phyloP scores from a whole-genome alignment of 2,113 vertebrate genomes.

The Corvus cornix region DNA sequence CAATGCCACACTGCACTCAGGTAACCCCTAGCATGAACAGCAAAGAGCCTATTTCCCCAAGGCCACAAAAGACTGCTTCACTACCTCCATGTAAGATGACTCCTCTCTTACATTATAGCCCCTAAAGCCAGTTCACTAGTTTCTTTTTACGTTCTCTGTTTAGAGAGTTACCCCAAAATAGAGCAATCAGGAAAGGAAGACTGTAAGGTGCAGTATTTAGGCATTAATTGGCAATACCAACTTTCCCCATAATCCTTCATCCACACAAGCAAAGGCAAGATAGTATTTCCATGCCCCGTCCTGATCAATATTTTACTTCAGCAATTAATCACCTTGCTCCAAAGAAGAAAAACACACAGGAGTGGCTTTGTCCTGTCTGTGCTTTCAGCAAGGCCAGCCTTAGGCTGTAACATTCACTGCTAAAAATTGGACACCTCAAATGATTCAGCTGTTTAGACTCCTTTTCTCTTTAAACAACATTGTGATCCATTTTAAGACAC shows the following conservation, averaged over 20 bases:
- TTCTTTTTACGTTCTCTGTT: not conserved
- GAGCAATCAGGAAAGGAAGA: not conserved
- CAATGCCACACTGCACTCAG: not conserved
- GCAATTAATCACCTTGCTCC: not conserved
- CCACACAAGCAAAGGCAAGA: not conserved
- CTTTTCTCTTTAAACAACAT: not conserved
- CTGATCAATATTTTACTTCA: not conserved
- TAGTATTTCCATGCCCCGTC: not conserved
- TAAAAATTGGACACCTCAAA: not conserved
- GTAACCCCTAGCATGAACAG: not conserved
- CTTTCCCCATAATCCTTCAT: not conserved
- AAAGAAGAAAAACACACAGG: not conserved
- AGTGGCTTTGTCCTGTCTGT: not conserved
- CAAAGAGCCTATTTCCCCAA: not conserved
- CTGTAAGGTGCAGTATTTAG: not conserved
- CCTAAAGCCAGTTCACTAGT: not conserved
- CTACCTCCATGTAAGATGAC: not conserved
- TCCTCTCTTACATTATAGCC: not conserved
- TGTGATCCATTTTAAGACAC: not conserved
- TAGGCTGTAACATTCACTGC: not conserved
- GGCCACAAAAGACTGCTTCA: not conserved
- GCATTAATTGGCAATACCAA: not conserved
- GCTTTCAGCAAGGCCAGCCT: not conserved
- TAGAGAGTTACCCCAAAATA: not conserved
- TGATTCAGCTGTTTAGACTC: not conserved